Conservation (phyloP, 2,888 invertebrate species). For the Perizoma flavofasciatum region DNA sequence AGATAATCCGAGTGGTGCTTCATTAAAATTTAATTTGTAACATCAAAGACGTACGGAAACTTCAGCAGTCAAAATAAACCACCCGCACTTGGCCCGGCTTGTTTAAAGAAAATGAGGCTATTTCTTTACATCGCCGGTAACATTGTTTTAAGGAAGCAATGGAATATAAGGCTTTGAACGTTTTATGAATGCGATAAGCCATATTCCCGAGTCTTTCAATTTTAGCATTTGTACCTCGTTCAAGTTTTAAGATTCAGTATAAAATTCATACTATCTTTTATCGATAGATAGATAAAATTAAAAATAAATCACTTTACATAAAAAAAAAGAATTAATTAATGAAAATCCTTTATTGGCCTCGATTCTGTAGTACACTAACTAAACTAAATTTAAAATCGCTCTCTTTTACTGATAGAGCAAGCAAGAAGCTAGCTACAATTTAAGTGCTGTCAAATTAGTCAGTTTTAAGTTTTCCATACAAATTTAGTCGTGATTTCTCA, state of each 20-base stretch:
- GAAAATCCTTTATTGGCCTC: no score
- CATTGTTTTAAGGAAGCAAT: constrained; percentile 40
- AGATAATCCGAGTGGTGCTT: no score
- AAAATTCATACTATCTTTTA: background rate
- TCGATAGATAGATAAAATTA: no score
- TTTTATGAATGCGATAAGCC: constrained; percentile 34
- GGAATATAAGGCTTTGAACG: constrained; percentile 29
- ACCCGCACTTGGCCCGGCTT: constrained; percentile 30
- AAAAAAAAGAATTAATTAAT: no score
- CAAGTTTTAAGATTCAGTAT: background rate
- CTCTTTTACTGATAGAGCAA: no score
- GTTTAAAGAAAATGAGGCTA: constrained; percentile 45
- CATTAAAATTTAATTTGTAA: background rate
- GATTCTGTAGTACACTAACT: no score
- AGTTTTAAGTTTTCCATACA: no score
- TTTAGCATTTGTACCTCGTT: constrained; percentile 26
- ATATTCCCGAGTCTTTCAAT: constrained; percentile 34
- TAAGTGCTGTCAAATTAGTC: no score
- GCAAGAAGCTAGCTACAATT: no score
- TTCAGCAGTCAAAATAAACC: constrained; percentile 2
- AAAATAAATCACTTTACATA: no score
- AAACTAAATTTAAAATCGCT: no score
- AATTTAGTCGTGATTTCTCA: no score
- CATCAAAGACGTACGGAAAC: constrained; percentile 8
- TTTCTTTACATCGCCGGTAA: constrained; percentile 43